Conservation (phyloP, 2,888 invertebrate species). For the Chaitophorus viminalis region DNA sequence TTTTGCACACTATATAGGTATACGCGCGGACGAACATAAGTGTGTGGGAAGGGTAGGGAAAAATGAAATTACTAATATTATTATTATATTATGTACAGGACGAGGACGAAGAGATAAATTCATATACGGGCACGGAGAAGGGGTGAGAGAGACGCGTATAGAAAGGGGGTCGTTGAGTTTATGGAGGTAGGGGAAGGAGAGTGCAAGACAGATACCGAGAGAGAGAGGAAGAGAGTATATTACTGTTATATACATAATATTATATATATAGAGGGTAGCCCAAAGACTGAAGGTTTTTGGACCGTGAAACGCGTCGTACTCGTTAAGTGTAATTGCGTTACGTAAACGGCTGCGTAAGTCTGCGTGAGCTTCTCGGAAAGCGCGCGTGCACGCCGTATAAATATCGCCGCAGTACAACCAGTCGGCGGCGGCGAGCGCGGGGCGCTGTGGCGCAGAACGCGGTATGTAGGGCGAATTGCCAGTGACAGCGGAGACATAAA, state of each 20-base stretch:
- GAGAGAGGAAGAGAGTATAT: background rate
- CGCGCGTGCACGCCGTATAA: background rate
- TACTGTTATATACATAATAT: background rate
- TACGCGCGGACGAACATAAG: background rate
- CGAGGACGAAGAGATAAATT: background rate
- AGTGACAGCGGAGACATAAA: constrained; percentile 58
- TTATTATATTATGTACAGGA: background rate
- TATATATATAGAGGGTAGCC: constrained; percentile 21
- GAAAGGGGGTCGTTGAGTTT: too few species aligned
- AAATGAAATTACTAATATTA: constrained; percentile 48
- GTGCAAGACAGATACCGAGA: background rate
- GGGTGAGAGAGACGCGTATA: background rate
- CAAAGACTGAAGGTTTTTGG: constrained; percentile 37
- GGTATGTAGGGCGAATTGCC: constrained; percentile 40
- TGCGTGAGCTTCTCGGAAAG: background rate
- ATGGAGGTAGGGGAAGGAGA: too few species aligned
- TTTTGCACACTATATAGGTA: too few species aligned
- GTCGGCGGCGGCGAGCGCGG: background rate
- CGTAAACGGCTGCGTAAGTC: constrained; percentile 49
- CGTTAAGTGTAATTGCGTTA: constrained; percentile 61
- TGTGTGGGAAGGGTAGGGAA: background rate
- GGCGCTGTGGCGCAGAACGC: background rate
- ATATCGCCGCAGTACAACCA: constrained; percentile 23
- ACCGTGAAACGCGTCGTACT: constrained; percentile 60
- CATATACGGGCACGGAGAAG: background rate